phyloP scores from a whole-genome alignment of 2,797 vertebrate species.

The Intellagama lesueurii region DNA sequence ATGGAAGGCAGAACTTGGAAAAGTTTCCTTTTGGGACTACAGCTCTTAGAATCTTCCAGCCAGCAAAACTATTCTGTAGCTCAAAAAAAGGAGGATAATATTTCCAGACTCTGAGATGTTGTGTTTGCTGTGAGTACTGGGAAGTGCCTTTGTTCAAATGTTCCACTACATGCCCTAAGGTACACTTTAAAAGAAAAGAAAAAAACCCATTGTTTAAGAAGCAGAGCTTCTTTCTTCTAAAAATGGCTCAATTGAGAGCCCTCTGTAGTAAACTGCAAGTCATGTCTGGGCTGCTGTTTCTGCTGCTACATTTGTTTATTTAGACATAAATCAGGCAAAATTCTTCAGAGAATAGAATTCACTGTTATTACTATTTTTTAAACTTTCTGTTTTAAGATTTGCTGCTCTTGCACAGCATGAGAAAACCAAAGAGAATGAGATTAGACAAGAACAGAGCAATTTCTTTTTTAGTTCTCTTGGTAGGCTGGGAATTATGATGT shows the following conservation, averaged over 20 bases:
- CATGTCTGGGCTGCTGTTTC: not conserved
- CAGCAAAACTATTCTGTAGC: too few relatives aligned
- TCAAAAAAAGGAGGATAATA: too few relatives aligned
- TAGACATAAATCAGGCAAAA: constrained; percentile 45
- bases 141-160: not conserved
- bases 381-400: constrained; percentile 19
- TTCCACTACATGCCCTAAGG: too few relatives aligned
- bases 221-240: not conserved
- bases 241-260: not conserved
- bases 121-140: too few relatives aligned
- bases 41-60: too few relatives aligned
- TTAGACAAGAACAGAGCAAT: not conserved
- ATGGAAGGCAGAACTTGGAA: too few relatives aligned
- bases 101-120: too few relatives aligned
- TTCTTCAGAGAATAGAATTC: not conserved
- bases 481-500: constrained; percentile 36
- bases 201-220: not conserved
- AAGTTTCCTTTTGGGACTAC: too few relatives aligned
- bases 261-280: not conserved
- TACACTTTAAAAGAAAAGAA: too few relatives aligned
- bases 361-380: not conserved
- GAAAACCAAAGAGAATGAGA: constrained; percentile 13
- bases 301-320: not conserved
- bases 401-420: constrained; percentile 12
- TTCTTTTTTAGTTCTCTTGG: not conserved